Evolutionary conservation across 2,797 vertebrate species (phyloP), one percentile per base, ranked within the genome.

Genomic region (Darevskia nairensis): DNA sequence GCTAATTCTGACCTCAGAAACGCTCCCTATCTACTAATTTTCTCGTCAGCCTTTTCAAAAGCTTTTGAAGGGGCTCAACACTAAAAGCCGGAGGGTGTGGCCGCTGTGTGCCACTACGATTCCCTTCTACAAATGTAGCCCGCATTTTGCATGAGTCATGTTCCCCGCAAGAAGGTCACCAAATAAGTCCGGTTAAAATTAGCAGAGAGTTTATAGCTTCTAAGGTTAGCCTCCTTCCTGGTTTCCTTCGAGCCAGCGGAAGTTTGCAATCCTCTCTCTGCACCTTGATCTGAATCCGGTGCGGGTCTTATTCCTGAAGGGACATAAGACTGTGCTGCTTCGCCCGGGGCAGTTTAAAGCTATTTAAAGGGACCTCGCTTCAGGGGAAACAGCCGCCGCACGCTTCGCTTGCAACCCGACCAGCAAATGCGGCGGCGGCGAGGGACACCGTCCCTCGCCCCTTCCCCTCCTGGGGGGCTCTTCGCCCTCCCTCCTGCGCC

Each of bases 81-180:
- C 66, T 78, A 35, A 61, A 74, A 59, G 29, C 55, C 13, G 46
- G 50, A 29, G n/a, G 61, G 61, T 77, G 44, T 41, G 61, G n/a
- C 59, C 13, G 35, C 9, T 32, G 19, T 46, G 21, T 66, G 19
- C 41, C n/a, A 66, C 50, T 13, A 55, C 50, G 50, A 15, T 76
- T 78, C 55, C 50, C n/a, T 44, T 77, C 61, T 39, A 29, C n/a
- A 35, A 75, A 35, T 64, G 13, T 44, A 83, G 66, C 6, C 23
- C 23, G 27, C 27, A 69, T 83, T 83, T 55, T 50, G 39, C 74
- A 83, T 71, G 75, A 83, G 15, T 82, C n/a, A 78, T 77, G n/a
- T 39, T 8, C 7, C 15, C 44, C 25, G 2, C 64, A 5, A 59
- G 27, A 78, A 77, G 21, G 23, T 83, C 61, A 77, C 46, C n/a